Base-by-base conservation (phyloP, 2,888 invertebrate genomes). In the Hydropsyche betteni region DNA sequence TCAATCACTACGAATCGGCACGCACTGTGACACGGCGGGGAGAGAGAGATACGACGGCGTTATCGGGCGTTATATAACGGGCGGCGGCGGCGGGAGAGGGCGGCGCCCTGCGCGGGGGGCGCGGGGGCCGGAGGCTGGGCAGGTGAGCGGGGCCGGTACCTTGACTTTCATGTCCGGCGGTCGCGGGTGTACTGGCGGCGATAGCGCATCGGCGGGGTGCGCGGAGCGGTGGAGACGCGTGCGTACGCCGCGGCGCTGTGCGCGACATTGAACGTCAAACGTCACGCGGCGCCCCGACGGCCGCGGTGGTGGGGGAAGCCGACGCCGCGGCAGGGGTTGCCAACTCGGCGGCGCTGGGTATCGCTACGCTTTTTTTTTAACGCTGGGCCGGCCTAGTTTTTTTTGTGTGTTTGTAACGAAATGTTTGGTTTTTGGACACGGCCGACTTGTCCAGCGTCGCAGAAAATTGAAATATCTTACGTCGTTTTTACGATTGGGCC, bases 51-150 rank as follows among this genome's bases (percentile, higher is more conserved):
- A 24, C 24, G 24, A 24, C 24, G 24, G 24, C 86, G 84, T 16
- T 53, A 8, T 58, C 58, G 81, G 81, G 81, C 81, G 81, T 81
- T 82, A 81, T 80, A 81, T 80, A 80, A 80, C 79, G 80, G 24
- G 79, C 81, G 76, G 74, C 80, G 78, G 78, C 79, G 81, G 79
- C 81, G 78, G 80, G 79, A 80, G 55, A 78, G 81, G 69, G 74
- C 80, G 76, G 75, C 77, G 78, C 79, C 77, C 71, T 80, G 81
- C n/a, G 80, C 79, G 80, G 77, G 74, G 80, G 76, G 77, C 80
- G 80, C 80, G 79, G 77, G 77, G 69, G 44, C 0, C 2, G 70
- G 77, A 76, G 74, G 69, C 55, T 69, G 77, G 76, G 70, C 79
- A 75, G 55, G 77, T 81, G 81, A 81, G 81, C 80, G 80, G 75